These are phyloP conservation scores for Ptilodon capucinus DNA, from an alignment of 2,888 invertebrate genomes.

Conservation along the genomic window DNA sequence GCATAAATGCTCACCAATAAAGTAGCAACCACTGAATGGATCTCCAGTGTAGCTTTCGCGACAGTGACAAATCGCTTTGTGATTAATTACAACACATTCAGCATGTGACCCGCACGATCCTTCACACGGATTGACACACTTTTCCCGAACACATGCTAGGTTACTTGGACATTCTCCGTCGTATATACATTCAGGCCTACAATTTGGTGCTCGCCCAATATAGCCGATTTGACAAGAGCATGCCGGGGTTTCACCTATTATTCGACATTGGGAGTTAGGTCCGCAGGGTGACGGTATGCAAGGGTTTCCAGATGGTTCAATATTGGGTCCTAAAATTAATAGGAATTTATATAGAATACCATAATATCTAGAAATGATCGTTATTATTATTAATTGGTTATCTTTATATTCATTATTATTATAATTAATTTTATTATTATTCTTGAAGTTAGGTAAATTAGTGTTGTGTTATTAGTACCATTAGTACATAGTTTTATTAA, in stretches of 20 bases:
- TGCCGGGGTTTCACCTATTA: conserved; percentile 88
- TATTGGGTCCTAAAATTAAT: conserved; percentile 75
- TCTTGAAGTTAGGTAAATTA: conserved; percentile 1
- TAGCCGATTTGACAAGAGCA: conserved; percentile 91
- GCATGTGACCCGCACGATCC: conserved; percentile 92
- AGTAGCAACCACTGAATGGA: conserved; percentile 90
- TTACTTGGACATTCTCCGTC: conserved; percentile 93
- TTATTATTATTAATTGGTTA: background rate
- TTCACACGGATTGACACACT: conserved; percentile 91
- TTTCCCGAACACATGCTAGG: conserved; percentile 91
- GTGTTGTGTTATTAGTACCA: background rate
- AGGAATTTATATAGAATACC: background rate
- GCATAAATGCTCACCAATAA: conserved; percentile 59
- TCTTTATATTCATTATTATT: background rate
- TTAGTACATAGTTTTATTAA: conserved; percentile 15
- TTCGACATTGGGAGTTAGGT: conserved; percentile 91
- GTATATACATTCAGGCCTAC: conserved; percentile 92
- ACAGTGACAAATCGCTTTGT: conserved; percentile 92
- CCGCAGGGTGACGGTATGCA: conserved; percentile 94
- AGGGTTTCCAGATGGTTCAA: conserved; percentile 85
- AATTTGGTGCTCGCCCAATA: conserved; percentile 92
- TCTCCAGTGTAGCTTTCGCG: conserved; percentile 91
- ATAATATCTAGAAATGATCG: background rate
- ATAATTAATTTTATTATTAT: background rate
- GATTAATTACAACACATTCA: conserved; percentile 90